phyloP scores from a whole-genome alignment of 2,797 vertebrate species.

The Thalassophryne amazonica region DNA sequence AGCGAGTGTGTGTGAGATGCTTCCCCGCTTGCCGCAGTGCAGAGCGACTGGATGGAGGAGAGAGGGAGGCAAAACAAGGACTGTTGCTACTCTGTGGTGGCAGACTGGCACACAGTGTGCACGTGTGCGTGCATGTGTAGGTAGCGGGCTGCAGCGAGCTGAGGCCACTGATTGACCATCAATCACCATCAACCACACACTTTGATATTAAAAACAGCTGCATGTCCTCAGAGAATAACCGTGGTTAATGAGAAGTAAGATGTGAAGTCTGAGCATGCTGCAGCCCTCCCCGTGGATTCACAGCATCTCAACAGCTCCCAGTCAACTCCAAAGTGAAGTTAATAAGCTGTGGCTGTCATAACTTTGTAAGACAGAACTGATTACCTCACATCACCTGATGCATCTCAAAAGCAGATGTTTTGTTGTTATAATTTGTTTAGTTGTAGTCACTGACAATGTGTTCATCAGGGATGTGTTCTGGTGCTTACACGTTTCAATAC shows the following conservation, averaged over 20 bases:
- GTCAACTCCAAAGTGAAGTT: no score
- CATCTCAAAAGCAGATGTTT: slow-evolving; percentile 17
- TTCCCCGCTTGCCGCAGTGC: slow-evolving; percentile 75
- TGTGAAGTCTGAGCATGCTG: no score
- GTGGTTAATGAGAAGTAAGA: no score
- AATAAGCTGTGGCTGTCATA: no score
- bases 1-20: slow-evolving; percentile 47
- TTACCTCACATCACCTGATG: background rate
- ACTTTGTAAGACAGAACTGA: no score
- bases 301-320: no score
- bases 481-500: no score
- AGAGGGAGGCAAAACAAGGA: slow-evolving; percentile 71
- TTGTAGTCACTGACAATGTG: background rate
- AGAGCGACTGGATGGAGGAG: slow-evolving; percentile 75
- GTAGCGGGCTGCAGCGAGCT: slow-evolving; percentile 80
- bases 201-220: slow-evolving; percentile 27
- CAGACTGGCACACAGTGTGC: slow-evolving; percentile 75
- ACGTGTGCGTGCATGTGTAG: slow-evolving; percentile 54
- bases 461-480: no score
- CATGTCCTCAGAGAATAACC: no score
- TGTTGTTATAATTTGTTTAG: slow-evolving; percentile 2
- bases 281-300: no score
- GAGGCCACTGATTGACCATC: slow-evolving; percentile 78
- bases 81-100: slow-evolving; percentile 77
- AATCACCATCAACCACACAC: slow-evolving; percentile 79